Conservation (phyloP, 2,888 invertebrate genomes). For the Allophyes oxyacanthae region DNA sequence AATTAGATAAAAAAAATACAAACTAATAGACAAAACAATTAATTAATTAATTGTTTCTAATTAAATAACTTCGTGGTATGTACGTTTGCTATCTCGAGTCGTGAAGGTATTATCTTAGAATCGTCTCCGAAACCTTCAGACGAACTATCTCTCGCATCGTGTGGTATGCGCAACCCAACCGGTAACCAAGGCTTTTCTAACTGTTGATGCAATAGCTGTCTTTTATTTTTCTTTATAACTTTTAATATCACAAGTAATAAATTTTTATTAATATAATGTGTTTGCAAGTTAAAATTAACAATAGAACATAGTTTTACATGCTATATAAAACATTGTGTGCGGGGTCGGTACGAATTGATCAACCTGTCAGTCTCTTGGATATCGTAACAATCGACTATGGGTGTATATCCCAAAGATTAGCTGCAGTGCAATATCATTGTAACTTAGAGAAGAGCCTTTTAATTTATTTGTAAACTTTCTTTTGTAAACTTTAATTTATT, state of each 20-base stretch:
- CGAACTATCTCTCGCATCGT: conserved; percentile 43
- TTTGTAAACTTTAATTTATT: too few relatives aligned
- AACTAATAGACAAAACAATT: conserved; percentile 4
- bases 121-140: conserved; percentile 46
- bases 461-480: too few relatives aligned
- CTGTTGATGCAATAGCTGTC: conserved; percentile 55
- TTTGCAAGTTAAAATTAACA: not conserved
- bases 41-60: not conserved
- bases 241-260: conserved; percentile 13
- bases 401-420: not conserved
- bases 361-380: not conserved
- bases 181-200: conserved; percentile 57
- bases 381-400: not conserved
- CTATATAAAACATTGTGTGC: not conserved
- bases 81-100: not conserved
- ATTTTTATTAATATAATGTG: not conserved
- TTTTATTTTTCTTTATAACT: conserved; percentile 11
- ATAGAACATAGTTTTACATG: not conserved
- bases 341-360: too few relatives aligned
- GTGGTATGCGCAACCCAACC: conserved; percentile 44
- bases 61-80: not conserved
- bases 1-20: not conserved
- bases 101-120: conserved; percentile 16
- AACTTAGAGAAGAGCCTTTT: too few relatives aligned
- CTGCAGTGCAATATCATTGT: too few relatives aligned